Evolutionary conservation across 2,113 vertebrate species (phyloP).

Genomic region (Microcebus ravelobensis): DNA sequence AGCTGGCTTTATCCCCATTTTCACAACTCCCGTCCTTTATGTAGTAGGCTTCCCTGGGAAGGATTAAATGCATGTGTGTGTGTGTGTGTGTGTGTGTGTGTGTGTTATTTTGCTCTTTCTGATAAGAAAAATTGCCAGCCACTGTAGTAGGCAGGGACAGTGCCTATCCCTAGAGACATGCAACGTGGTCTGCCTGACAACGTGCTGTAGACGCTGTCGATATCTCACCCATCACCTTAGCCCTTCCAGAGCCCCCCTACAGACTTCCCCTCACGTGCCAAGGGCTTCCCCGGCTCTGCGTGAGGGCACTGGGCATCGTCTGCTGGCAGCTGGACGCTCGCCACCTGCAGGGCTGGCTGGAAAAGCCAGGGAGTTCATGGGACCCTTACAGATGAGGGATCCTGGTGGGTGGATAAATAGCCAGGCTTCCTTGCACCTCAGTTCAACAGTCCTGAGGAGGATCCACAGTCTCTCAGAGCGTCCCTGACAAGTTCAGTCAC

Average conservation of each 20-base stretch:
- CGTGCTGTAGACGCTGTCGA: not conserved
- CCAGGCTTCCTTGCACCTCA: not conserved
- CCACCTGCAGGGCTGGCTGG: not conserved
- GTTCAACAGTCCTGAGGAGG: not conserved
- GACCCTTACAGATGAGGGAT: not conserved
- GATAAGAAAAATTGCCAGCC: not conserved
- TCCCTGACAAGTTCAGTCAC: not conserved
- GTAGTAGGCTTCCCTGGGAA: not conserved
- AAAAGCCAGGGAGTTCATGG: not conserved
- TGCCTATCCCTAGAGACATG: not conserved
- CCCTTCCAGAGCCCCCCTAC: not conserved
- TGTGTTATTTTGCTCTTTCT: not conserved
- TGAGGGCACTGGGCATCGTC: not conserved
- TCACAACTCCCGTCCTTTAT: not conserved
- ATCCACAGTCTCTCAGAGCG: not conserved
- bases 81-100: not conserved
- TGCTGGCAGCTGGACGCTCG: not conserved
- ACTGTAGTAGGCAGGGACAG: not conserved
- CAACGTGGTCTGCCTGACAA: not conserved
- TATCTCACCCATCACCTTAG: not conserved
- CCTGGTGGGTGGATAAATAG: fast-evolving
- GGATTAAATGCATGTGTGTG: not conserved
- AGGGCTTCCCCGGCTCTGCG: not conserved
- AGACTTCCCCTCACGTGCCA: fast-evolving
- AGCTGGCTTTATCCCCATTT: not conserved